Conservation (phyloP, 2,113 vertebrate species). For the Vulpes ferrilata region DNA sequence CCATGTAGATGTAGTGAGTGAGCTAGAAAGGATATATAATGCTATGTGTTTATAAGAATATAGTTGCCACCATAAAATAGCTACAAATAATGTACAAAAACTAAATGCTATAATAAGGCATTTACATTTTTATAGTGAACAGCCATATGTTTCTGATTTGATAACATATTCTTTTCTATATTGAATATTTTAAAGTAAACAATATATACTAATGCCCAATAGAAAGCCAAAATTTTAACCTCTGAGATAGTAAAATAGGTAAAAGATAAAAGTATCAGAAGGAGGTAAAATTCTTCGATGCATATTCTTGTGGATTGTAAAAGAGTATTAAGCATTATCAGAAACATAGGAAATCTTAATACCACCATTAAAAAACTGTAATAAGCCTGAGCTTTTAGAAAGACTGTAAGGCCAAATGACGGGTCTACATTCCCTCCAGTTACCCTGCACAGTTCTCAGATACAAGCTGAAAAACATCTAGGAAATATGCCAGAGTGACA, state of each 20-base stretch:
- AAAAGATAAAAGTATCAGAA: background rate
- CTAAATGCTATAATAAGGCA: background rate
- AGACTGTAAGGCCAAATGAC: background rate
- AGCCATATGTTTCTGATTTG: background rate
- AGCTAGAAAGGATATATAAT: background rate
- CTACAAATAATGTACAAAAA: background rate
- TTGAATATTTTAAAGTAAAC: background rate
- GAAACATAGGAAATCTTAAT: background rate
- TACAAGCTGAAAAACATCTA: background rate
- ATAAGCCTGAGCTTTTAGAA: background rate
- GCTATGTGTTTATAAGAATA: background rate
- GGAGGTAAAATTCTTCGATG: background rate
- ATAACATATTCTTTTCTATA: background rate
- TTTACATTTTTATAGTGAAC: background rate
- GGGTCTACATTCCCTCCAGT: background rate
- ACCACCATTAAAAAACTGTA: background rate
- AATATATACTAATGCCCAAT: background rate
- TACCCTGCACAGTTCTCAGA: too few species aligned
- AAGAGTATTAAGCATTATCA: background rate
- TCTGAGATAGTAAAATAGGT: background rate
- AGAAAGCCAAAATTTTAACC: background rate
- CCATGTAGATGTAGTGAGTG: background rate
- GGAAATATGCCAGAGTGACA: background rate
- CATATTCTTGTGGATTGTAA: background rate
- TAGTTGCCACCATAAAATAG: background rate